Evolutionary conservation across 2,113 vertebrate species (phyloP).

Genomic region (Cnemophilus loriae): DNA sequence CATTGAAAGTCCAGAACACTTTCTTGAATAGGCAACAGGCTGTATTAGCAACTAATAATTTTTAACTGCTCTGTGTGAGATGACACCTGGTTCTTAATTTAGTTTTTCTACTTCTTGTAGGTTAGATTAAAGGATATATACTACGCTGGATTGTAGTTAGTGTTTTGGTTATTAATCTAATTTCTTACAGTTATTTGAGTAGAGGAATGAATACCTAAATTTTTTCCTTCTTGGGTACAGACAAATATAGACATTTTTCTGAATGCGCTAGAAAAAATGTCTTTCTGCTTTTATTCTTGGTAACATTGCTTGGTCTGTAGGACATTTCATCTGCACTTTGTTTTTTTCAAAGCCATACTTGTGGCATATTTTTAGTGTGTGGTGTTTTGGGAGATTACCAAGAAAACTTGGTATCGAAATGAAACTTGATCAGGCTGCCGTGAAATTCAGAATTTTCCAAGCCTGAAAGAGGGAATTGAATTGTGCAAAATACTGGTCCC

Average conservation of each 20-base stretch:
- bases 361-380: background rate
- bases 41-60: background rate
- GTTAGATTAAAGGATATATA: background rate
- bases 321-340: background rate
- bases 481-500: background rate
- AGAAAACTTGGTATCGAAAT: background rate
- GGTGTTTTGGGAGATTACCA: background rate
- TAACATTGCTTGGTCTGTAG: background rate
- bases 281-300: background rate
- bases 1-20: background rate
- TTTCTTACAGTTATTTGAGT: background rate
- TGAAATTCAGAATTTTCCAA: slow-evolving; percentile 33
- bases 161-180: background rate
- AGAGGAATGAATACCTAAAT: background rate
- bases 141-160: background rate
- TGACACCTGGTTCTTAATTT: background rate
- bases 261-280: background rate
- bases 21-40: background rate
- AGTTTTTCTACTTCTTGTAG: background rate
- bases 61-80: background rate
- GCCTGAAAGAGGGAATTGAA: background rate
- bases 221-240: background rate
- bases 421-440: background rate
- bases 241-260: background rate
- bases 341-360: background rate